phyloP scores from a whole-genome alignment of 64 coral and sea anemone species.

The Astreopora myriophthalma region DNA sequence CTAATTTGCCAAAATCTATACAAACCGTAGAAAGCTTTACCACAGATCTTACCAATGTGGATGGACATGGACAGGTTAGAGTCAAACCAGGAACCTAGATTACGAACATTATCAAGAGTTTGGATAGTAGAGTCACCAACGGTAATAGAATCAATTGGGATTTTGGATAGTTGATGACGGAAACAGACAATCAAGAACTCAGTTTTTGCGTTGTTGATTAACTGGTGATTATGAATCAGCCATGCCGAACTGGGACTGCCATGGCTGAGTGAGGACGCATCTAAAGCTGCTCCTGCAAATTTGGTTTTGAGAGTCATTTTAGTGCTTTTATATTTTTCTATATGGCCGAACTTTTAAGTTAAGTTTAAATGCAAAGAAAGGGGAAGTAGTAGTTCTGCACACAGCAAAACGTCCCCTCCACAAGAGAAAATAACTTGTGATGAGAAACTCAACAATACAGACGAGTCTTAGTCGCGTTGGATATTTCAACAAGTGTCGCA shows the following conservation, averaged over 20 bases:
- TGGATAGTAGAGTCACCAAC: too few relatives aligned
- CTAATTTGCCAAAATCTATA: too few relatives aligned
- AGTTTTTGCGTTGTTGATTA: too few relatives aligned
- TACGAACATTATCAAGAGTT: too few relatives aligned
- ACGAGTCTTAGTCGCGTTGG: background rate
- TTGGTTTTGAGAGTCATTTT: background rate
- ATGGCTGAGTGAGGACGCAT: background rate
- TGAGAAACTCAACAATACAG: background rate
- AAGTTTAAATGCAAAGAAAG: background rate
- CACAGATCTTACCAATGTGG: too few relatives aligned
- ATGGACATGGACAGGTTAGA: too few relatives aligned
- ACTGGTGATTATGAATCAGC: too few relatives aligned
- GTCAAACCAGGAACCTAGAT: too few relatives aligned
- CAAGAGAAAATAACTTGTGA: background rate
- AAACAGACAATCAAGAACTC: too few relatives aligned
- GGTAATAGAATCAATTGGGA: too few relatives aligned
- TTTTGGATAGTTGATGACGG: too few relatives aligned
- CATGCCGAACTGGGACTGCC: background rate
- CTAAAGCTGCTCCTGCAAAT: background rate
- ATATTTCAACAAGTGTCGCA: background rate
- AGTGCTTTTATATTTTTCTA: background rate
- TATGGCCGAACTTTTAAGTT: background rate
- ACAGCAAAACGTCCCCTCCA: background rate
- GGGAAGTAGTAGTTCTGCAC: background rate
- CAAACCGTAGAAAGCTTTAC: too few relatives aligned